Percentiles rank a stretch among this genome's conserved stretches.
Evolutionary conservation across 64 coral and sea anemone genomes (phyloP).

Genomic region (Platygyra sinensis): DNA sequence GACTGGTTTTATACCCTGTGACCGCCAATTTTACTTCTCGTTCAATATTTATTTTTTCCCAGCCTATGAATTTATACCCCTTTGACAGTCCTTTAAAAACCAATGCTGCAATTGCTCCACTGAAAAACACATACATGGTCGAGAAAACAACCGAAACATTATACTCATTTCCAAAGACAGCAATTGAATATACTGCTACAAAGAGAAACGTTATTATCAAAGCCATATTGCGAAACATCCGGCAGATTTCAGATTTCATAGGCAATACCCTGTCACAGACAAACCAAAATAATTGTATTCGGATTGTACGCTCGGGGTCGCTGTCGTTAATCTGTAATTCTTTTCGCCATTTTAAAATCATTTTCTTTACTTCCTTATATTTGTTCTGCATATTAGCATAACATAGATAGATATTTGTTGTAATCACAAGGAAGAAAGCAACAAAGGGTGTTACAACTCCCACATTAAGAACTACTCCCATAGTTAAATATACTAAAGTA

Average conservation of each 20-base stretch:
- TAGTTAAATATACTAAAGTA: neutral
- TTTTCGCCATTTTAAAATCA: neutral
- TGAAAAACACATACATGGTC: neutral
- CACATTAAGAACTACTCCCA: neutral
- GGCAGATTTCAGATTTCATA: slow-evolving; percentile 13
- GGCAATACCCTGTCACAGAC: neutral
- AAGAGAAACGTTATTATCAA: slow-evolving; percentile 1
- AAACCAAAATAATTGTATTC: neutral
- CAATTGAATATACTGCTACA: neutral
- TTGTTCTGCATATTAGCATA: slow-evolving; percentile 5
- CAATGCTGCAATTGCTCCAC: neutral
- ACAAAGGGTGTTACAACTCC: neutral
- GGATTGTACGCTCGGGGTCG: neutral
- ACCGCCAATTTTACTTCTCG: neutral
- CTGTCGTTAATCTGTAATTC: neutral
- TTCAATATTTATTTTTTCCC: neutral
- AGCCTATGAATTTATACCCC: neutral
- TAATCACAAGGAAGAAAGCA: neutral
- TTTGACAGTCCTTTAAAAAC: neutral
- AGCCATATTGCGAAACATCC: neutral
- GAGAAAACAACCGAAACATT: neutral
- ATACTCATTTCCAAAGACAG: neutral
- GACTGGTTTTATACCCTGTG: neutral
- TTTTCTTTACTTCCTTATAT: neutral
- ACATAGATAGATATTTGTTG: neutral